Evolutionary conservation across 2,113 vertebrate genomes (phyloP).

Genomic region (Brevimyrus niger): DNA sequence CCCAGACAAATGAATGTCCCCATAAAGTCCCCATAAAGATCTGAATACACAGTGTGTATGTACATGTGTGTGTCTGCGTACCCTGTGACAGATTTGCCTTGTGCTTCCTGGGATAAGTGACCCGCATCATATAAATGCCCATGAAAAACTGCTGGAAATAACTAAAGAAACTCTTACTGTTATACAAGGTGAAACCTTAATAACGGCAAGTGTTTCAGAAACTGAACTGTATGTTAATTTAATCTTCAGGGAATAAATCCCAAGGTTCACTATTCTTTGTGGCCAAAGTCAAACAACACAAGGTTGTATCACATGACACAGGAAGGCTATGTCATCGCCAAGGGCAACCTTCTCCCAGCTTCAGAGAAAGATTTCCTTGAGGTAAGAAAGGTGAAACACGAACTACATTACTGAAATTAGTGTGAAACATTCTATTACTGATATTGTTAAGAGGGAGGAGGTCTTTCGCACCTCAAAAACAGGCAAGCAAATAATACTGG

Average conservation of each 20-base stretch:
- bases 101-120: not conserved
- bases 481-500: not conserved
- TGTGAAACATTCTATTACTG: not conserved
- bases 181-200: not conserved
- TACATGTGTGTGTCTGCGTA: not conserved
- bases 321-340: conserved; percentile 57
- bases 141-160: not conserved
- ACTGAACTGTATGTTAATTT: not conserved
- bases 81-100: not conserved
- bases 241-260: conserved; percentile 57
- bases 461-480: not conserved
- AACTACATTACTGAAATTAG: not conserved
- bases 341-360: conserved; percentile 45
- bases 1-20: too few relatives aligned
- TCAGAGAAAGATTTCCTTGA: conserved; percentile 54
- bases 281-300: conserved; percentile 47
- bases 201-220: not conserved
- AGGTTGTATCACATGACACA: conserved; percentile 57
- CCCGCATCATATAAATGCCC: not conserved
- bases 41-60: not conserved
- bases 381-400: conserved; percentile 41
- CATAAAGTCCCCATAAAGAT: too few relatives aligned
- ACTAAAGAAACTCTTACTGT: not conserved
- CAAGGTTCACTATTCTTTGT: conserved; percentile 51
- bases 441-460: not conserved